These are phyloP conservation scores for Enhydra lutris DNA, from an alignment of 2,113 vertebrate species.

Conservation along the genomic window DNA sequence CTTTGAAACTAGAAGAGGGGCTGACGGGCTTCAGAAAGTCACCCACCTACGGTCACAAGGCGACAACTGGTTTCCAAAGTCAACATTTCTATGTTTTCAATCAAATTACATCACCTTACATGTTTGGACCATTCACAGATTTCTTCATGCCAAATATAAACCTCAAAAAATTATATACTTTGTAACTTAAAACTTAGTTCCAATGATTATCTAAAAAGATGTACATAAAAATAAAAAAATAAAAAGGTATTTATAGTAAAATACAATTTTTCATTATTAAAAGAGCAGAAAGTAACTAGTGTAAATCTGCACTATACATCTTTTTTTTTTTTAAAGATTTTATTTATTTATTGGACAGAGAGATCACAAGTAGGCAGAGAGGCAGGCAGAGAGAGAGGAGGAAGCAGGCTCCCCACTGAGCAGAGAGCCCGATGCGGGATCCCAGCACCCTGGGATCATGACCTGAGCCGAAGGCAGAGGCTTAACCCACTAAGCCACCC, in stretches of 20 bases:
- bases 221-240: not conserved
- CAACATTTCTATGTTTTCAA: conserved; percentile 27
- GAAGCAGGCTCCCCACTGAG: too few species aligned
- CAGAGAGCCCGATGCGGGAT: too few species aligned
- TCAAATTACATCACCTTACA: conserved; percentile 24
- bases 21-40: not conserved
- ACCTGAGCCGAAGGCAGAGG: too few species aligned
- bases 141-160: conserved; percentile 16
- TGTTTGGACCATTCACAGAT: not conserved
- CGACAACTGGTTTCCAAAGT: conserved; percentile 8
- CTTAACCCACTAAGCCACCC: too few species aligned
- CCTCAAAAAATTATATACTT: not conserved
- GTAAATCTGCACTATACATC: not conserved
- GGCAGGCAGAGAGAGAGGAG: too few species aligned
- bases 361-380: too few species aligned
- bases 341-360: too few species aligned
- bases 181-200: conserved; percentile 19
- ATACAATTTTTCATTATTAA: not conserved
- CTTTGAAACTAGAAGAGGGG: not conserved
- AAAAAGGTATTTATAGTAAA: not conserved
- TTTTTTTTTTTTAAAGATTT: too few species aligned
- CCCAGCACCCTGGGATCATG: too few species aligned
- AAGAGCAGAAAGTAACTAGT: not conserved
- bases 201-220: not conserved
- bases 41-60: not conserved